Conservation (phyloP, 1,140 invertebrate species). For the Drosophila pseudoananassae region DNA sequence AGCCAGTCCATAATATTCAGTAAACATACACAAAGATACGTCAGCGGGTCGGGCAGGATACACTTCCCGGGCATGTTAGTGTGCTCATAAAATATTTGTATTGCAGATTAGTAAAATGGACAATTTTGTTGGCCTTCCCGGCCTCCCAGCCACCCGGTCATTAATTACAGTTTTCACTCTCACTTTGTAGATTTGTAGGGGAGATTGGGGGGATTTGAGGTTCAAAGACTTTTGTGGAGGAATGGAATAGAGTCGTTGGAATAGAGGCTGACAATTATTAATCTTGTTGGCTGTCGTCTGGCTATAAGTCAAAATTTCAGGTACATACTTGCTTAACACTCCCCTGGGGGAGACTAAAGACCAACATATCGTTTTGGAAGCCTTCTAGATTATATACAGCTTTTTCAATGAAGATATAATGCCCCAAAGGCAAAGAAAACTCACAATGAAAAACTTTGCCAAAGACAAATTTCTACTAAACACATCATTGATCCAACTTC, state of each 20-base stretch:
- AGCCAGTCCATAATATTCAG: constrained; percentile 71
- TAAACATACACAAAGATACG: constrained; percentile 39
- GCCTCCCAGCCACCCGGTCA: constrained; percentile 30
- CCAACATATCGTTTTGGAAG: not conserved
- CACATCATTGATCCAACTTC: constrained; percentile 2
- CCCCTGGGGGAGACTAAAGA: not conserved
- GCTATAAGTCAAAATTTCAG: constrained; percentile 20
- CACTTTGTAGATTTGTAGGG: constrained; percentile 23
- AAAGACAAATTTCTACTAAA: not conserved
- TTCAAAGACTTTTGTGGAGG: not conserved
- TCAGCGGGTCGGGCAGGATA: not conserved
- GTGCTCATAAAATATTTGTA: constrained; percentile 74
- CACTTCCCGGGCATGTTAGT: constrained; percentile 40
- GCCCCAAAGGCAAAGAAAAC: not conserved
- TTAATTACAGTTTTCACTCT: constrained; percentile 78
- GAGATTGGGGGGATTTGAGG: constrained; percentile 22
- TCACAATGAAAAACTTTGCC: not conserved
- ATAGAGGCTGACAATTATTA: constrained; percentile 67
- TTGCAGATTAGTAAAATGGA: constrained; percentile 76
- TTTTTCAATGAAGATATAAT: not conserved
- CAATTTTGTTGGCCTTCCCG: constrained; percentile 55
- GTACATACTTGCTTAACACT: constrained; percentile 20
- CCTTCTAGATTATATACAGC: not conserved
- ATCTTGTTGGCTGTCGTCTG: constrained; percentile 61
- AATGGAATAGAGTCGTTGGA: constrained; percentile 8